Evolutionary conservation across 2,113 vertebrate genomes (phyloP).

Genomic region (Colistium nudipinnis): DNA sequence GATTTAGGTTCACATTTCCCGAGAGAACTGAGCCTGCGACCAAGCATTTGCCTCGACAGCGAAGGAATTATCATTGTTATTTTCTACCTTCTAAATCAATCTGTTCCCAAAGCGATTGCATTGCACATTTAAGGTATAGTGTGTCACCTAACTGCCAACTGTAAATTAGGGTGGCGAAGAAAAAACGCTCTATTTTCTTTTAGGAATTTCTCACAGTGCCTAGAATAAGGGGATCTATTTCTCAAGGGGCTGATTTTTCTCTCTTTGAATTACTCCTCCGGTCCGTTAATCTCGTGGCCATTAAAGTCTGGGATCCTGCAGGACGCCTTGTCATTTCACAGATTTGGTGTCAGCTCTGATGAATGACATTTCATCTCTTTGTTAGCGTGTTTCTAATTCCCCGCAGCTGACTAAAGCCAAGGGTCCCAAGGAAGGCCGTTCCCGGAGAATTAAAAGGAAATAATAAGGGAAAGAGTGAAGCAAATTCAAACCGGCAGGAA

Average conservation of each 20-base stretch:
- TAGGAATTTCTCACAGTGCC: slow-evolving; percentile 59
- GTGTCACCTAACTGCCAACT: slow-evolving; percentile 65
- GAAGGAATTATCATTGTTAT: slow-evolving; percentile 70
- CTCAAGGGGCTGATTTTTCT: slow-evolving; percentile 75
- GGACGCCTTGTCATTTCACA: slow-evolving; percentile 71
- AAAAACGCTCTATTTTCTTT: slow-evolving; percentile 76
- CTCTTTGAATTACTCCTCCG: slow-evolving; percentile 72
- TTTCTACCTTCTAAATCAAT: slow-evolving; percentile 72
- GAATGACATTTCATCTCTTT: slow-evolving; percentile 65
- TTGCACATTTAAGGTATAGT: slow-evolving; percentile 64
- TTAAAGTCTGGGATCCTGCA: slow-evolving; percentile 68
- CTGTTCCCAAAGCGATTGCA: slow-evolving; percentile 60
- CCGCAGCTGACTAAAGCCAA: slow-evolving; percentile 13
- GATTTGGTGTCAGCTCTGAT: slow-evolving; percentile 72
- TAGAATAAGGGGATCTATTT: slow-evolving; percentile 63
- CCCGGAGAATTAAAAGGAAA: slow-evolving; percentile 24
- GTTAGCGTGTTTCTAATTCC: slow-evolving; percentile 68
- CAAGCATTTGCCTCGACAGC: slow-evolving; percentile 4
- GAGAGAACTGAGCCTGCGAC: neutral
- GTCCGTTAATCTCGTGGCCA: slow-evolving; percentile 69
- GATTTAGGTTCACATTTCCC: neutral
- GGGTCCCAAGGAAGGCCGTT: slow-evolving; percentile 33
- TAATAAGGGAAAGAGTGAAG: slow-evolving; percentile 14
- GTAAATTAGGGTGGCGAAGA: slow-evolving; percentile 70
- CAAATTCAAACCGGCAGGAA: slow-evolving; percentile 17